These are phyloP conservation scores for Drosophila fuyamai DNA, from an alignment of 1,140 invertebrate genomes.

Conservation along the genomic window DNA sequence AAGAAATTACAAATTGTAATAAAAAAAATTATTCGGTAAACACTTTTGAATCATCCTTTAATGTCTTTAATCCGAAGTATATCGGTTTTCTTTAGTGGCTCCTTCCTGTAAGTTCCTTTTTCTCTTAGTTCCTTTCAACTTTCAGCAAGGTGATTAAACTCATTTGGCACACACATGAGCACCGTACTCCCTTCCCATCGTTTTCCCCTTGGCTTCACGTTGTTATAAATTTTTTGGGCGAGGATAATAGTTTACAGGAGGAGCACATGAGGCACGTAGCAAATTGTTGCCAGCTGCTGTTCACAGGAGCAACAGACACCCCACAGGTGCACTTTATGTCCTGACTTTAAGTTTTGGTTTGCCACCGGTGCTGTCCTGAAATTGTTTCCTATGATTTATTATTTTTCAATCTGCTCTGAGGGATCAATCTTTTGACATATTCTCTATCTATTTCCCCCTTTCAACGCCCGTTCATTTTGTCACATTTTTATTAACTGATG, in stretches of 20 bases:
- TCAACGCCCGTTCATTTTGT: slow-evolving; percentile 46
- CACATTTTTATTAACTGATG: slow-evolving; percentile 80
- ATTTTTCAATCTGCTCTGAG: slow-evolving; percentile 72
- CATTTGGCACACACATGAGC: slow-evolving; percentile 63
- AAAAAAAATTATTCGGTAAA: too few relatives aligned
- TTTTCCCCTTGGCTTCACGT: slow-evolving; percentile 33
- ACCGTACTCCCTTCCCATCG: slow-evolving; percentile 3
- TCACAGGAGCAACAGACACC: slow-evolving; percentile 41
- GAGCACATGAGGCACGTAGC: slow-evolving; percentile 63
- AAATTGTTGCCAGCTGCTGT: slow-evolving; percentile 60
- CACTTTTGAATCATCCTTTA: too few relatives aligned
- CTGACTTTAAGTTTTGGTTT: slow-evolving; percentile 70
- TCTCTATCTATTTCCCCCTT: slow-evolving; percentile 6
- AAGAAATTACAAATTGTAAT: neutral
- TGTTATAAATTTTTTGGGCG: slow-evolving; percentile 61
- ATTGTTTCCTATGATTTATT: slow-evolving; percentile 70
- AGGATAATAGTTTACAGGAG: slow-evolving; percentile 68
- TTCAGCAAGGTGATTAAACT: slow-evolving; percentile 77
- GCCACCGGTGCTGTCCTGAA: slow-evolving; percentile 22
- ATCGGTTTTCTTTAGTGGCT: neutral
- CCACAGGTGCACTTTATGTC: slow-evolving; percentile 75
- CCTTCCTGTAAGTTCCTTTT: neutral
- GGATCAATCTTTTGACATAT: slow-evolving; percentile 21
- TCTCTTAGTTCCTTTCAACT: slow-evolving; percentile 45
- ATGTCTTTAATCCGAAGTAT: neutral